phyloP scores from a whole-genome alignment of 2,888 invertebrate species.

The Drosophila merina region DNA sequence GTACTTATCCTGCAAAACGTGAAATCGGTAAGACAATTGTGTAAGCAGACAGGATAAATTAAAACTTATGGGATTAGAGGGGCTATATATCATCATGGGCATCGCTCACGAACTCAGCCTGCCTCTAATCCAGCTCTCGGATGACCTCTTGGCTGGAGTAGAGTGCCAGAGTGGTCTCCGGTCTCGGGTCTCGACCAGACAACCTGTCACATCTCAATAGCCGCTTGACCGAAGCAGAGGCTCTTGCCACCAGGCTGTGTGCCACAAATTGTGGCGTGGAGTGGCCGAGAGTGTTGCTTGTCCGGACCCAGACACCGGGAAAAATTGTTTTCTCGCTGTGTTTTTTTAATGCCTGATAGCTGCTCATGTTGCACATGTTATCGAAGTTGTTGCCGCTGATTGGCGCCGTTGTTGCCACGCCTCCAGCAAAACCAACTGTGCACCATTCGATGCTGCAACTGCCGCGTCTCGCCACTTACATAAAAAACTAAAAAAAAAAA shows the following conservation, averaged over 20 bases:
- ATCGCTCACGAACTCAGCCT: constrained; percentile 2
- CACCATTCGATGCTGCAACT: constrained; percentile 18
- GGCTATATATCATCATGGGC: constrained; percentile 24
- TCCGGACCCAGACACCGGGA: not conserved
- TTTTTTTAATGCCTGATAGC: not conserved
- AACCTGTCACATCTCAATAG: constrained; percentile 50
- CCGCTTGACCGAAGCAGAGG: constrained; percentile 41
- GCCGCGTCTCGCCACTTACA: constrained; percentile 29
- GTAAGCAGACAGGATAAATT: constrained; percentile 44
- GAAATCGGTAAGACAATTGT: constrained; percentile 13
- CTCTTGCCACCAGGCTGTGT: constrained; percentile 27
- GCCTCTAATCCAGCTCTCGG: constrained; percentile 15
- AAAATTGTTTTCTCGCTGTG: not conserved
- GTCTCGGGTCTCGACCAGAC: constrained; percentile 36
- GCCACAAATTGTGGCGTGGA: not conserved
- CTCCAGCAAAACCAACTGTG: constrained; percentile 7
- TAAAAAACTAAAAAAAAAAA: constrained; percentile 15
- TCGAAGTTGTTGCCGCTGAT: constrained; percentile 42
- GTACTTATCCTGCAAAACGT: constrained; percentile 10
- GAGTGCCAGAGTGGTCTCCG: not conserved
- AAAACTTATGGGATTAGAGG: constrained; percentile 54
- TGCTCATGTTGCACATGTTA: constrained; percentile 28
- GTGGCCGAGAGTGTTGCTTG: not conserved
- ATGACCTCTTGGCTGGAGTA: constrained; percentile 26
- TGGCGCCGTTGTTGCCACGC: constrained; percentile 43